A percentile compares a stretch with the other conserved stretches of the same genome.
Evolutionary conservation across 2,888 invertebrate species (phyloP).

Genomic region (Lepidonotus clava): DNA sequence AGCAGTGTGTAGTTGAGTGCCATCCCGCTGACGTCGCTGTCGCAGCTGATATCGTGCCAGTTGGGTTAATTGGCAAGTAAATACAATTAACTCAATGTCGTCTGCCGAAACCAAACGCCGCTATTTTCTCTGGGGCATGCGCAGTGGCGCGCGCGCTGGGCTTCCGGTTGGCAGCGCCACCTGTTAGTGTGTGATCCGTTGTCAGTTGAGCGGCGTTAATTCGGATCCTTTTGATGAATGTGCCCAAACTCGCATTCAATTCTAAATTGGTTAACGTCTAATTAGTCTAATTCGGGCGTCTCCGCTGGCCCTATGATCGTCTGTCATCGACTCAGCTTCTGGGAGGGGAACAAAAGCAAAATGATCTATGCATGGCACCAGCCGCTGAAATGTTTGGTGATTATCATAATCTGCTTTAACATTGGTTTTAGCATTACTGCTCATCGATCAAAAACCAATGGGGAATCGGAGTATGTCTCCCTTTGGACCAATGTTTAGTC

Average conservation of each 20-base stretch:
- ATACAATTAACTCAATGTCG: conserved; percentile 33
- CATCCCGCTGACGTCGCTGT: background rate
- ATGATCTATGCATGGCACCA: background rate
- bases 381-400: background rate
- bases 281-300: background rate
- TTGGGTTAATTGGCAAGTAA: conserved; percentile 48
- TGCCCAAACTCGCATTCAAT: background rate
- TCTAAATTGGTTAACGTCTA: conserved; percentile 5
- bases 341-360: background rate
- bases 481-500: background rate
- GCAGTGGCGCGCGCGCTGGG: background rate
- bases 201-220: background rate
- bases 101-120: conserved; percentile 25
- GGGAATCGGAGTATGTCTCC: background rate
- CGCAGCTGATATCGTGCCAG: conserved; percentile 31
- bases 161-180: conserved; percentile 35
- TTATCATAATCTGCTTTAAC: background rate
- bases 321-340: background rate
- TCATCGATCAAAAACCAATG: background rate
- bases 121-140: conserved; percentile 13
- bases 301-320: background rate
- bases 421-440: background rate
- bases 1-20: background rate
- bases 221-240: background rate
- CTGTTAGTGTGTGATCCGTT: conserved; percentile 30